phyloP scores from a whole-genome alignment of 1,140 invertebrate genomes.

The Drosophila equinoxialis region DNA sequence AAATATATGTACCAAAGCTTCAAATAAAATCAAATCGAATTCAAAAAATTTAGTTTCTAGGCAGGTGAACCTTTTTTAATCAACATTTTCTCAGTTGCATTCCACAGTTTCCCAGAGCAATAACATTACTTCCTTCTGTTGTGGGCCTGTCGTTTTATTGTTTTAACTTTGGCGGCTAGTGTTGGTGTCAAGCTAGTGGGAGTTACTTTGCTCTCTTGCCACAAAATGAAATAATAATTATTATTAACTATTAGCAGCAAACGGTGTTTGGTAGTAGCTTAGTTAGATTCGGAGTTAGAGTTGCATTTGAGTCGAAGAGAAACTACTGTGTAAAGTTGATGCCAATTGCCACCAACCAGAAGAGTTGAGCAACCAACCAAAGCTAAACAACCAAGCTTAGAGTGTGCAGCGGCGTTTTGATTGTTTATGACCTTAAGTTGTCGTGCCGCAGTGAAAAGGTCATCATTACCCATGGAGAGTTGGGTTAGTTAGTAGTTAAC shows the following conservation, averaged over 20 bases:
- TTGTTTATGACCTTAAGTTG: conserved; percentile 80
- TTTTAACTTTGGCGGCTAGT: conserved; percentile 66
- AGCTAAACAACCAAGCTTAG: background rate
- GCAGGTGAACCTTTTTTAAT: too few relatives aligned
- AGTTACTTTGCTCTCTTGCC: conserved; percentile 64
- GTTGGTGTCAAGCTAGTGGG: conserved; percentile 77
- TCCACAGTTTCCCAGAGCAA: conserved; percentile 31
- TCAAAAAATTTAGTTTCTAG: too few relatives aligned
- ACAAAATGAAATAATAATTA: conserved; percentile 81
- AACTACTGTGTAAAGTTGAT: conserved; percentile 22
- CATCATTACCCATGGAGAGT: conserved; percentile 64
- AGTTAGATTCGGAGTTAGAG: conserved; percentile 15
- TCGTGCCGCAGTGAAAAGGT: conserved; percentile 79
- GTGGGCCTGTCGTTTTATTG: conserved; percentile 58
- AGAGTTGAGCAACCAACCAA: background rate
- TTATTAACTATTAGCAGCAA: conserved; percentile 75
- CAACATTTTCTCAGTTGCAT: background rate
- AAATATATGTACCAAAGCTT: too few relatives aligned
- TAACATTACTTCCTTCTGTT: conserved; percentile 20
- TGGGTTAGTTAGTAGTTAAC: conserved; percentile 42
- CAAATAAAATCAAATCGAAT: too few relatives aligned
- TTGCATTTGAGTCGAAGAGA: background rate
- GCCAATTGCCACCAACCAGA: conserved; percentile 65
- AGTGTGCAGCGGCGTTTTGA: conserved; percentile 57
- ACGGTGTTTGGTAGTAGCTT: conserved; percentile 59